Conservation (phyloP, 2,888 invertebrate genomes). For the Carcina quercana region DNA sequence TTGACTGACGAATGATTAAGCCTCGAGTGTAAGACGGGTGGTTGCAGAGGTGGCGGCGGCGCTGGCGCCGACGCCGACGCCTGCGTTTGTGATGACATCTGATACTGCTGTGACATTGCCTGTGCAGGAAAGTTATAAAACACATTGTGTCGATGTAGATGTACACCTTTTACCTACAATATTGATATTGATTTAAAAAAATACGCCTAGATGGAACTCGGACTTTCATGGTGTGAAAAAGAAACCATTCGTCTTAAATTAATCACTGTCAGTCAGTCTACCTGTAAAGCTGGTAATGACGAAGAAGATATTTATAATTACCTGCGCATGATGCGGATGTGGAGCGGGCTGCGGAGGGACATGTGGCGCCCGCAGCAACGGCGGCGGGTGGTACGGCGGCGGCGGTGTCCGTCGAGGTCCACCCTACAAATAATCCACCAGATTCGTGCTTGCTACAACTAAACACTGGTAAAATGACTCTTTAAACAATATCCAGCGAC, state of each 20-base stretch:
- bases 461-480: conserved; percentile 12
- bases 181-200: too few species aligned
- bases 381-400: conserved; percentile 83
- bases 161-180: too few species aligned
- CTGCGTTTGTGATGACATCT: conserved; percentile 26
- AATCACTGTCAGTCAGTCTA: too few species aligned
- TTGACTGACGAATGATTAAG: conserved; percentile 69
- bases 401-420: conserved; percentile 83
- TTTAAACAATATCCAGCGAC: too few species aligned
- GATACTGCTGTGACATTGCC: conserved; percentile 25
- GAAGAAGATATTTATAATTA: conserved; percentile 22
- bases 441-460: conserved; percentile 8
- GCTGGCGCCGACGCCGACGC: conserved; percentile 23
- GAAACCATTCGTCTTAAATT: too few species aligned
- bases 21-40: conserved; percentile 41
- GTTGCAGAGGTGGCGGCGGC: conserved; percentile 21
- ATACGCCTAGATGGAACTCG: too few species aligned
- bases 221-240: too few species aligned
- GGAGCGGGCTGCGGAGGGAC: conserved; percentile 19
- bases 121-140: too few species aligned
- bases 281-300: too few species aligned
- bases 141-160: too few species aligned
- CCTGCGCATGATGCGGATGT: conserved; percentile 48
- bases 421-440: conserved; percentile 60
- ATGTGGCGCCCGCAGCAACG: conserved; percentile 36